Evolutionary conservation across 2,797 vertebrate genomes (phyloP), one percentile per base, ranked within the genome.

Genomic region (Sebastes flavidus): DNA sequence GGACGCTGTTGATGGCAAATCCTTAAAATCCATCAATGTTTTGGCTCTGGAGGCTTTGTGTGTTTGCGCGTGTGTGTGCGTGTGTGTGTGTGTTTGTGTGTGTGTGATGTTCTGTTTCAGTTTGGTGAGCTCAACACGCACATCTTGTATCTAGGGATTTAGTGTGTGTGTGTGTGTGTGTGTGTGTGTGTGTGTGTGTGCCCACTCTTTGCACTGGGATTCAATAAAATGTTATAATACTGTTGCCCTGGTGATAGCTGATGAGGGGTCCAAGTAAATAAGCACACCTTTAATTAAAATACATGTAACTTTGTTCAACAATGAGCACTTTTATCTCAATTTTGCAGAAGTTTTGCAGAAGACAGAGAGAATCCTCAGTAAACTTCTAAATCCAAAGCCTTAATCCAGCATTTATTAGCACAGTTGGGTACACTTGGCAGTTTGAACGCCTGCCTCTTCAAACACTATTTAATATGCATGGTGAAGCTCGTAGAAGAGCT

Each of bases 11-110:
- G 82, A 87, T 82, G 79, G 74, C 58, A 84, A 87, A 83, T 80
- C 81, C 75, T 88, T 87, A 80, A 85, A 88, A 84, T 77, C 73
- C 78, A 83, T 87, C 83, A 78, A 61, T 80, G 67, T 72, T 76
- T 78, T 72, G 70, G 73, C 70, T 88, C 78, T 65, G 20, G 72
- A 83, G 83, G 78, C 65, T 78, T 62, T 75, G 8, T 74, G 61
- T 22, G 11, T 7, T 10, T 78, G 36, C 2, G 24, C 38, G 58
- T n/a, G 56, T 55, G 14, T 34, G 12, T 2, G 63, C 56, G 27
- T 34, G 68, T 32, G 42, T 49, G 63, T 73, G 46, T 6, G 27
- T 78, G 62, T 22, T 10, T 59, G 52, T 59, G 65, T 56, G 52
- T 55, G 46, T 36, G 63, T 74, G 49, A 22, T 67, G 56, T 82